Conservation (phyloP, 2,113 vertebrate genomes). For the Lophochroa leadbeateri region DNA sequence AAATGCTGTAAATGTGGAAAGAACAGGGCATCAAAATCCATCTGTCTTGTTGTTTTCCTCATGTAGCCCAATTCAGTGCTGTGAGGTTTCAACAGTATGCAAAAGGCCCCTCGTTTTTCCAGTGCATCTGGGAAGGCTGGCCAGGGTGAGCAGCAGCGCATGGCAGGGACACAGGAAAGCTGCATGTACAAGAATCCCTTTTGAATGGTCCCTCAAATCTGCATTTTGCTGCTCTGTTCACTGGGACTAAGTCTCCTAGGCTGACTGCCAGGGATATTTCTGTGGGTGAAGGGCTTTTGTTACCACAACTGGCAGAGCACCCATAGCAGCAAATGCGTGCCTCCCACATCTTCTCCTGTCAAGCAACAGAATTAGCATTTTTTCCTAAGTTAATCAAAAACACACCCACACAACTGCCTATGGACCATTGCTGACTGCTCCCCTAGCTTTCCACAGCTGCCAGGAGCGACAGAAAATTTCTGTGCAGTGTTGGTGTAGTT, state of each 20-base stretch:
- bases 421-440: not conserved
- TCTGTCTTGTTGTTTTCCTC: too few species aligned
- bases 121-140: not conserved
- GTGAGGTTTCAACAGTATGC: not conserved
- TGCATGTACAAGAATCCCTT: rapidly evolving
- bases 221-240: not conserved
- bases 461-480: not conserved
- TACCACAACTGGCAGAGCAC: not conserved
- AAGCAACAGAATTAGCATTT: not conserved
- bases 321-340: not conserved
- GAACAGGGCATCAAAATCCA: not conserved
- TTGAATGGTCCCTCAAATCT: not conserved
- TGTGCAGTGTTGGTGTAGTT: not conserved
- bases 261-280: not conserved
- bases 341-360: not conserved
- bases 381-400: not conserved
- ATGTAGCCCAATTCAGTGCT: not conserved
- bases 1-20: not conserved
- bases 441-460: not conserved
- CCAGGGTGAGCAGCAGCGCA: not conserved
- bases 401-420: not conserved
- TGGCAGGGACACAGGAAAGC: not conserved
- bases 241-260: not conserved
- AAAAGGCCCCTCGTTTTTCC: not conserved
- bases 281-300: not conserved